Base-by-base conservation (phyloP, 2,888 invertebrate species). In the Campoletis raptor region DNA sequence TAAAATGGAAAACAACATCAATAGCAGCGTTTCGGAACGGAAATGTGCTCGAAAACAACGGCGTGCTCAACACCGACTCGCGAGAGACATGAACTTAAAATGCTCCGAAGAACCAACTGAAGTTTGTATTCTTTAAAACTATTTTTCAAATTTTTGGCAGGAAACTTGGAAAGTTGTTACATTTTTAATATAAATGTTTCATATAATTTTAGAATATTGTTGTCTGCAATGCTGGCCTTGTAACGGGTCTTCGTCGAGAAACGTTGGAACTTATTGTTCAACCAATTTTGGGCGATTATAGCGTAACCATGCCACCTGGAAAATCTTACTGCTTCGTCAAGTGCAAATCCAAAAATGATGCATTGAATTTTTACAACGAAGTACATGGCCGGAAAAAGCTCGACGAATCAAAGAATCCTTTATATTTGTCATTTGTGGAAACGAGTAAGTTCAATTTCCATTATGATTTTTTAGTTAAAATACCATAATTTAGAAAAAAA, bases 171-270 rank as follows among this genome's bases (percentile, higher is more conserved):
- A 61, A 61, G 15, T 30, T 30, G 30, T 1, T 15, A 30, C 5
- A 15, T 61, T 61, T 15, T 30, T 61, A 12, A 61, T 15, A 24
- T 1, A 30, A 30, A 9, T n/a, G 10, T 30, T 61, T 30, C 10
- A 90, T 86, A 89, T 92, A 83, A 89, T 96, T 95, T 87, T 93
- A 98, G 98, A 95, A 96, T 92, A 90, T 98, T 69, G 96, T 96
- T 66, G 94, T 99, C n/a, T 97, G 98, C 90, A 99, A 99, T 95
- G 97, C 97, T 40, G 99, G 99, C 0, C 95, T 98, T 85, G 97
- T 97, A 2, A 98, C 97, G 89, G 98, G 98, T 7, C 95, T 98
- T 36, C 95, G 96, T 7, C 96, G 97, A 92, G 96, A 97, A 91
- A 92, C 94, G 70, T 91, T 98, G 12, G 92, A 96, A 7, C 92